Evolutionary conservation across 2,888 invertebrate genomes (phyloP).

Genomic region (Volucella bombylans): DNA sequence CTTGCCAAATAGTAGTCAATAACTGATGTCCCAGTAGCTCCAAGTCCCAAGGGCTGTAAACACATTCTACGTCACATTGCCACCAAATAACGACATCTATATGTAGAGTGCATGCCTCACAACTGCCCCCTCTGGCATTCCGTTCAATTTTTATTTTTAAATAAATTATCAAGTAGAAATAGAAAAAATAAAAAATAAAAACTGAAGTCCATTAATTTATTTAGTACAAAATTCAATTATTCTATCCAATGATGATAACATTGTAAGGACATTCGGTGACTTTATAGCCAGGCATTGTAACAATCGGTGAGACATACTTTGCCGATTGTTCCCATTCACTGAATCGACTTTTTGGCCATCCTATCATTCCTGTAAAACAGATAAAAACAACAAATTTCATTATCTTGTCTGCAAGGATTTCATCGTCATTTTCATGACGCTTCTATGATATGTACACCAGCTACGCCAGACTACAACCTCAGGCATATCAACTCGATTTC

Average conservation of each 20-base stretch:
- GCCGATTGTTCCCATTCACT: slow-evolving; percentile 79
- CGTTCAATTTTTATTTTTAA: too few relatives aligned
- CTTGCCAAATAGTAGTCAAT: too few relatives aligned
- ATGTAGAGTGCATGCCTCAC: too few relatives aligned
- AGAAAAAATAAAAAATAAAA: slow-evolving; percentile 5
- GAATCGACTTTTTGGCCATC: slow-evolving; percentile 77
- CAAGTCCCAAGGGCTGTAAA: too few relatives aligned
- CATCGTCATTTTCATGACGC: background rate
- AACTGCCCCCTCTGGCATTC: too few relatives aligned
- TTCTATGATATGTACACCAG: too few relatives aligned
- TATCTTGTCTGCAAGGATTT: slow-evolving; percentile 5
- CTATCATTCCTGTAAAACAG: slow-evolving; percentile 77
- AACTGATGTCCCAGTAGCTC: too few relatives aligned
- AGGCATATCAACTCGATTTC: slow-evolving; percentile 26
- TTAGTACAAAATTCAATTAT: slow-evolving; percentile 9
- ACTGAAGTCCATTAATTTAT: background rate
- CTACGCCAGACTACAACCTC: background rate
- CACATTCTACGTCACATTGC: too few relatives aligned
- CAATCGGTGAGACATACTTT: slow-evolving; percentile 80
- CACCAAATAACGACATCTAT: too few relatives aligned
- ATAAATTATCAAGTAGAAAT: background rate
- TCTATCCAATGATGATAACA: slow-evolving; percentile 79
- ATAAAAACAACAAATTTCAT: slow-evolving; percentile 4
- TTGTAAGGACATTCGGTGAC: slow-evolving; percentile 79
- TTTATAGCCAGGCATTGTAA: slow-evolving; percentile 80